phyloP scores from a whole-genome alignment of 1,140 invertebrate species.

The Nasonia giraulti region DNA sequence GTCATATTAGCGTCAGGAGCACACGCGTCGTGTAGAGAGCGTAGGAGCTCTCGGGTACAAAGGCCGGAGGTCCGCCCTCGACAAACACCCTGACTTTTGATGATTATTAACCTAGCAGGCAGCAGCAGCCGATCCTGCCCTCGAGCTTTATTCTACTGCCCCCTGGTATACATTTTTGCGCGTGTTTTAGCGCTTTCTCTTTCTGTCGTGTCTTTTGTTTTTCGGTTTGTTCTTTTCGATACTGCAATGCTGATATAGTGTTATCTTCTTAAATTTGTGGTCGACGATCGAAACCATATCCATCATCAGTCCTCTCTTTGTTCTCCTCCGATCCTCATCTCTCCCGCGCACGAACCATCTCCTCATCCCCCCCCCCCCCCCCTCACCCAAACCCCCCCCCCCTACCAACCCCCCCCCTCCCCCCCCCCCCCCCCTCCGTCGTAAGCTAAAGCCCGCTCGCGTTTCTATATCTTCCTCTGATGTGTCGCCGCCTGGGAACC shows the following conservation, averaged over 20 bases:
- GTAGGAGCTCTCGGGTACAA: slow-evolving; percentile 61
- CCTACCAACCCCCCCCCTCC: no score
- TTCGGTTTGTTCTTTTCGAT: slow-evolving; percentile 10
- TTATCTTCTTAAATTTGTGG: background rate
- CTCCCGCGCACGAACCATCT: background rate
- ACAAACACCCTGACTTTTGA: slow-evolving; percentile 75
- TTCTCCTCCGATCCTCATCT: slow-evolving; percentile 50
- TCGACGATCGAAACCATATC: slow-evolving; percentile 20
- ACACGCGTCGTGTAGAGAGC: slow-evolving; percentile 66
- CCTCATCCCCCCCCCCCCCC: no score
- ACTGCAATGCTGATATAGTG: slow-evolving; percentile 9
- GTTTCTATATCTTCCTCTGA: slow-evolving; percentile 15
- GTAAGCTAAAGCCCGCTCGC: background rate
- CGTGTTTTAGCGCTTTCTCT: slow-evolving; percentile 43
- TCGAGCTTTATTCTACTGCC: slow-evolving; percentile 63
- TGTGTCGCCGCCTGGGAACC: slow-evolving; percentile 67
- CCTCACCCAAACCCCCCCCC: no score
- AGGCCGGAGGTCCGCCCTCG: slow-evolving; percentile 70
- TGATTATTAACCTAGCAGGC: slow-evolving; percentile 75
- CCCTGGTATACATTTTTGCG: slow-evolving; percentile 51
- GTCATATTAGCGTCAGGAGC: slow-evolving; percentile 74
- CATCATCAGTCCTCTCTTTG: slow-evolving; percentile 52
- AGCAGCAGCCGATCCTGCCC: slow-evolving; percentile 66
- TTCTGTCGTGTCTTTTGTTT: slow-evolving; percentile 26
- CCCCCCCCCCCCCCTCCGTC: no score